Conservation (phyloP, 1,140 invertebrate species). For the Neodiprion virginianus region DNA sequence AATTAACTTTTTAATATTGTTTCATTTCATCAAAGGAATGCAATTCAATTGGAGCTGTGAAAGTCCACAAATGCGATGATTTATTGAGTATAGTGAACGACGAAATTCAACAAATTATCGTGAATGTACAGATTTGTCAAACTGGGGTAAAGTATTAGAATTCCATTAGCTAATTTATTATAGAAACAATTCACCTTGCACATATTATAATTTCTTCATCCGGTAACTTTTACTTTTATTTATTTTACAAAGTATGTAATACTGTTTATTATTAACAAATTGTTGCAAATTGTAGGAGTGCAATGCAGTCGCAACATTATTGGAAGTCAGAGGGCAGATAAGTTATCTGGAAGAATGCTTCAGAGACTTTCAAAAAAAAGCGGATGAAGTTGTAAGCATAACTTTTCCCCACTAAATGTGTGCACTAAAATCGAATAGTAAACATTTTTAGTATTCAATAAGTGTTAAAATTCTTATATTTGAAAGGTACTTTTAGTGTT, state of each 20-base stretch:
- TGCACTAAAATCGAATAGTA: background rate
- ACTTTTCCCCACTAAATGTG: background rate
- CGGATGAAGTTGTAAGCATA: slow-evolving; percentile 47
- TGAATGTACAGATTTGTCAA: slow-evolving; percentile 43
- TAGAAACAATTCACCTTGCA: background rate
- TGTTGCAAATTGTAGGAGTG: slow-evolving; percentile 31
- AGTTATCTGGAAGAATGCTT: slow-evolving; percentile 41
- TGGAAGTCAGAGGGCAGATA: slow-evolving; percentile 46
- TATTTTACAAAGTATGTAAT: slow-evolving; percentile 8
- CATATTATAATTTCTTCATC: slow-evolving; percentile 15
- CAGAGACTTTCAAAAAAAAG: slow-evolving; percentile 46
- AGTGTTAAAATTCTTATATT: slow-evolving; percentile 11
- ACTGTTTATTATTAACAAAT: slow-evolving; percentile 26
- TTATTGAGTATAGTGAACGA: slow-evolving; percentile 45
- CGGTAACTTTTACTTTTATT: slow-evolving; percentile 6
- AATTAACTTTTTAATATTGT: background rate
- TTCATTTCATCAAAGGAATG: slow-evolving; percentile 33
- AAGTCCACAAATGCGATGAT: slow-evolving; percentile 39
- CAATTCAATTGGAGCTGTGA: slow-evolving; percentile 31
- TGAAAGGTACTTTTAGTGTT: slow-evolving; percentile 11
- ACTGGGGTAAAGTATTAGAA: slow-evolving; percentile 33
- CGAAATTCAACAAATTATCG: slow-evolving; percentile 50
- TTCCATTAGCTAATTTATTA: background rate
- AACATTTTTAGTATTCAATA: background rate
- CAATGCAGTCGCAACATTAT: slow-evolving; percentile 36